Evolutionary conservation across 2,113 vertebrate genomes (phyloP).

Genomic region (Bungarus multicinctus): DNA sequence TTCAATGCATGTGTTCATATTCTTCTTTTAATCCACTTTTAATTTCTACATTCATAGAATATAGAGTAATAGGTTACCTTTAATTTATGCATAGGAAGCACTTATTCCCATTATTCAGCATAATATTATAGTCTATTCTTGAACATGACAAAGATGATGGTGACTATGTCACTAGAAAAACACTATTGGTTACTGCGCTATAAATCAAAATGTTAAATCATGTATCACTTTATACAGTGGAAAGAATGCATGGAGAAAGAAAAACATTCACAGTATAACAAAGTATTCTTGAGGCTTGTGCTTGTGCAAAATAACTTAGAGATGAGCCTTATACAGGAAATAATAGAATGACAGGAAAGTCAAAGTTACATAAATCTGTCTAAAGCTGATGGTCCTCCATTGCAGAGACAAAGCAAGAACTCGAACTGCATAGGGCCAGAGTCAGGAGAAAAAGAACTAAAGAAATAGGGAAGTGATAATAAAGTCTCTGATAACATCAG

Average conservation of each 20-base stretch:
- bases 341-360: not conserved
- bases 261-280: not conserved
- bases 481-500: too few species aligned
- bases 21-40: conserved; percentile 37
- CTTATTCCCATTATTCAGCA: not conserved
- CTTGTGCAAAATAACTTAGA: not conserved
- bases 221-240: not conserved
- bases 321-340: not conserved
- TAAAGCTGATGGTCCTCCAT: not conserved
- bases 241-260: not conserved
- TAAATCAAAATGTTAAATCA: not conserved
- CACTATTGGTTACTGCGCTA: not conserved
- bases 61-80: not conserved
- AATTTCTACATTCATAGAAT: not conserved
- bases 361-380: not conserved
- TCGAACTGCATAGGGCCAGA: not conserved
- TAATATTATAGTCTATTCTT: not conserved
- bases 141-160: not conserved
- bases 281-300: not conserved
- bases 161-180: not conserved
- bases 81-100: not conserved
- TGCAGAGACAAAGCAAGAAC: not conserved
- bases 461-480: not conserved
- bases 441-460: not conserved
- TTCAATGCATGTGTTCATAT: conserved; percentile 26